A percentile compares a stretch with the other conserved stretches of the same genome.
These are phyloP conservation scores for Agrochola macilenta DNA, from an alignment of 2,888 invertebrate species.

Conservation along the genomic window DNA sequence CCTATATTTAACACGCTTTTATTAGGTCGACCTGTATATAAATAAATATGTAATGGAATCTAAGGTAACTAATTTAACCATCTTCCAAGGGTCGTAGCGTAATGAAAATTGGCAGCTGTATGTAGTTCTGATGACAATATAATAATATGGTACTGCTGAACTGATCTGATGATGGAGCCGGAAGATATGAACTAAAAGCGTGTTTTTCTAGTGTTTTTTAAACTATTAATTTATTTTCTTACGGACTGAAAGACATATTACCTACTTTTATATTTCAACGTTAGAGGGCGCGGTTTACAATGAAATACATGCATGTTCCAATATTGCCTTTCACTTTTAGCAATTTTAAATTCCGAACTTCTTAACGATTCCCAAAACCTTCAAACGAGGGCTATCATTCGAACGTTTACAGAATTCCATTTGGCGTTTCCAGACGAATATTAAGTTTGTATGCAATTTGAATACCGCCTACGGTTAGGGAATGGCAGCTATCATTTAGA, in stretches of 20 bases:
- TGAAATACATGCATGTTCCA: neutral
- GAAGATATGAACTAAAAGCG: too few relatives aligned
- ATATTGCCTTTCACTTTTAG: slow-evolving; percentile 17
- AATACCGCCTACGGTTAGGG: slow-evolving; percentile 80
- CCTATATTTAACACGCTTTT: too few relatives aligned
- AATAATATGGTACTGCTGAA: too few relatives aligned
- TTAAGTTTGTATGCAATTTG: slow-evolving; percentile 72
- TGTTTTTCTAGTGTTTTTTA: too few relatives aligned
- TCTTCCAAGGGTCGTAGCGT: too few relatives aligned
- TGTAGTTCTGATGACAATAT: too few relatives aligned
- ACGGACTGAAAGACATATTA: neutral
- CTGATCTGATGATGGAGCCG: too few relatives aligned
- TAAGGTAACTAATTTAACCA: too few relatives aligned
- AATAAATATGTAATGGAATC: too few relatives aligned
- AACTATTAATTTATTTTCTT: too few relatives aligned
- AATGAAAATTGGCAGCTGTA: too few relatives aligned
- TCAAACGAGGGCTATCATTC: slow-evolving; percentile 50
- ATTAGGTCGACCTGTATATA: too few relatives aligned
- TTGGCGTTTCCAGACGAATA: slow-evolving; percentile 57
- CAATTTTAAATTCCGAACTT: slow-evolving; percentile 20
- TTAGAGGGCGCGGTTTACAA: neutral
- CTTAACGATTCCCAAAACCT: slow-evolving; percentile 24
- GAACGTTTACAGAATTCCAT: slow-evolving; percentile 59
- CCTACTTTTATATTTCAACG: neutral
- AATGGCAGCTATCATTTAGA: slow-evolving; percentile 81